A percentile compares a stretch with the other conserved stretches of the same genome.
phyloP scores from a whole-genome alignment of 2,113 vertebrate species.

The Rousettus leschenaultii region DNA sequence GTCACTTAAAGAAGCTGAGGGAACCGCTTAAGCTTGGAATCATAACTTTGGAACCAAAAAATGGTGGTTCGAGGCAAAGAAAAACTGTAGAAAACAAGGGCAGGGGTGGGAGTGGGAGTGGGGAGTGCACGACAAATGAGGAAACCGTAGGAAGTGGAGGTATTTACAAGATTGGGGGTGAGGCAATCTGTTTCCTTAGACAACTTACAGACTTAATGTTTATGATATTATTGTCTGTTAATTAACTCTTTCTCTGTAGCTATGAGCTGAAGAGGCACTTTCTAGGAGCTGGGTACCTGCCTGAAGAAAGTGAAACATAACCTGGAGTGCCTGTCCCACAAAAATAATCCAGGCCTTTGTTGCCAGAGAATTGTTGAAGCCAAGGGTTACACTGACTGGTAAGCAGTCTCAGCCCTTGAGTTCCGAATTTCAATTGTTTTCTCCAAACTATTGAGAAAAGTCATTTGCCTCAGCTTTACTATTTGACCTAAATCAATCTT shows the following conservation, averaged over 20 bases:
- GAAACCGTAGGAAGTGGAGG: slow-evolving; percentile 20
- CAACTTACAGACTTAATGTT: slow-evolving; percentile 8
- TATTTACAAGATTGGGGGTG: not conserved
- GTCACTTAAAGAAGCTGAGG: slow-evolving; percentile 12
- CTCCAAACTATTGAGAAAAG: slow-evolving; percentile 38
- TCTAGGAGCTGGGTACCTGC: not conserved
- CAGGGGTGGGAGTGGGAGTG: not conserved
- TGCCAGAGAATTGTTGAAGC: not conserved
- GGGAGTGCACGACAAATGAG: not conserved
- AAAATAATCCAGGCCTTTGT: slow-evolving; percentile 33
- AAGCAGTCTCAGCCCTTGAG: not conserved
- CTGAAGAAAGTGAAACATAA: slow-evolving; percentile 5
- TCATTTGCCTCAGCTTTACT: slow-evolving; percentile 30
- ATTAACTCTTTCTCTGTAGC: slow-evolving; percentile 16
- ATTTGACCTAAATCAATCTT: slow-evolving; percentile 64
- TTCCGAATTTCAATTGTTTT: slow-evolving; percentile 31
- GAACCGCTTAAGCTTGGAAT: not conserved
- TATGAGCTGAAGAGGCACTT: slow-evolving; percentile 23
- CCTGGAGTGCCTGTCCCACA: not conserved
- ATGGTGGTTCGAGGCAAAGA: not conserved
- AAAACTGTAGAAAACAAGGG: slow-evolving; percentile 11
- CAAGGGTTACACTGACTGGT: not conserved
- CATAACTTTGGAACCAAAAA: slow-evolving; percentile 7
- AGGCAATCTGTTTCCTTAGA: slow-evolving; percentile 5
- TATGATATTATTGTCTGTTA: slow-evolving; percentile 33